Conservation (phyloP, 2,888 invertebrate genomes). For the Cantharis nigra region DNA sequence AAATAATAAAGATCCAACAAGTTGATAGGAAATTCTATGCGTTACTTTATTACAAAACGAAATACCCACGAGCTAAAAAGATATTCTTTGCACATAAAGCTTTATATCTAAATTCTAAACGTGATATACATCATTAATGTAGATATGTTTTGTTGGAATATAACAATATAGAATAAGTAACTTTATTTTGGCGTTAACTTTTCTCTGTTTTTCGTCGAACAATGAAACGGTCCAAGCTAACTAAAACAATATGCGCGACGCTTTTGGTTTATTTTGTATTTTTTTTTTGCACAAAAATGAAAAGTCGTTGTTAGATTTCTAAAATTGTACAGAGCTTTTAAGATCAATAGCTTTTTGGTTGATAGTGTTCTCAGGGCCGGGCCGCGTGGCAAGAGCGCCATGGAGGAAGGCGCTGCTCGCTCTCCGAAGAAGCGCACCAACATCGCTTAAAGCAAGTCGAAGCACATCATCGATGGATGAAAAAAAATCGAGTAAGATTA, state of each 20-base stretch:
- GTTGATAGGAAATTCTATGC: not conserved
- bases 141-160: not conserved
- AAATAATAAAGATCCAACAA: not conserved
- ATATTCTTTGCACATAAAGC: not conserved
- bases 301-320: not conserved
- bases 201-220: not conserved
- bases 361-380: constrained; percentile 79
- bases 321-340: not conserved
- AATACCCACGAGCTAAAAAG: not conserved
- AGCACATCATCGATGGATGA: constrained; percentile 79
- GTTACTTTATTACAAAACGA: not conserved
- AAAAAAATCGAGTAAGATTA: constrained; percentile 77
- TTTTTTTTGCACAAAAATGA: not conserved
- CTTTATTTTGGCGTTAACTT: not conserved
- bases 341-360: constrained; percentile 8
- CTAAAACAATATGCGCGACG: not conserved
- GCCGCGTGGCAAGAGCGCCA: constrained; percentile 80
- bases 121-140: not conserved
- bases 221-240: not conserved
- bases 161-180: not conserved
- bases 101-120: not conserved
- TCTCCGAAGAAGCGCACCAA: constrained; percentile 68
- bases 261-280: not conserved
- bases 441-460: constrained; percentile 66
- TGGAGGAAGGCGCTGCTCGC: constrained; percentile 65